Evolutionary conservation across 2,797 vertebrate species (phyloP).

Genomic region (Halcyon smyrnensis): DNA sequence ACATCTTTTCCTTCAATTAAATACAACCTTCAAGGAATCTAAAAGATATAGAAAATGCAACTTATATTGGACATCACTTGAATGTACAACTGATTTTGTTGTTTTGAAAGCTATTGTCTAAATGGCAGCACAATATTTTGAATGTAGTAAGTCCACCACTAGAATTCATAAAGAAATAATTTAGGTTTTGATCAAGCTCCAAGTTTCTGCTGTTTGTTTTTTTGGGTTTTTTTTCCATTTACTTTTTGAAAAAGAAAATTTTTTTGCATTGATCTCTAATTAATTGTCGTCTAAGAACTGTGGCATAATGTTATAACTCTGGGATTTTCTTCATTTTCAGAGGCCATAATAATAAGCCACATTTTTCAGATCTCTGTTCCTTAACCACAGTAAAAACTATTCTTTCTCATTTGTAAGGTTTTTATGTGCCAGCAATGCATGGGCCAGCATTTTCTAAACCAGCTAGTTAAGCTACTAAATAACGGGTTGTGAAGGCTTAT

Average conservation of each 20-base stretch:
- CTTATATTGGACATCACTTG: background rate
- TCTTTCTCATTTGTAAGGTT: background rate
- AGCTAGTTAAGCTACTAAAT: constrained; percentile 2
- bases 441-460: background rate
- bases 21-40: constrained; percentile 44
- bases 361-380: background rate
- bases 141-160: background rate
- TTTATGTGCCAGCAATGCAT: background rate
- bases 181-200: background rate
- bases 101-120: background rate
- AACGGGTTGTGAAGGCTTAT: background rate
- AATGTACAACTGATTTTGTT: background rate
- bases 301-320: background rate
- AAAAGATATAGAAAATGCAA: constrained; percentile 6
- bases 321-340: background rate
- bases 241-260: background rate
- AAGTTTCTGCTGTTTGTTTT: background rate
- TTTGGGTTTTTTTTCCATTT: too few species aligned
- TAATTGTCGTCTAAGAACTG: background rate
- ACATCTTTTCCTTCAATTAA: constrained; percentile 65
- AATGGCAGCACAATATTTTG: background rate
- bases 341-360: background rate
- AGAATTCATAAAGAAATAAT: background rate
- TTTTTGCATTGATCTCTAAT: background rate
- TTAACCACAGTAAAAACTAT: background rate